Evolutionary conservation across 2,113 vertebrate genomes (phyloP).

Genomic region (Lathamus discolor): DNA sequence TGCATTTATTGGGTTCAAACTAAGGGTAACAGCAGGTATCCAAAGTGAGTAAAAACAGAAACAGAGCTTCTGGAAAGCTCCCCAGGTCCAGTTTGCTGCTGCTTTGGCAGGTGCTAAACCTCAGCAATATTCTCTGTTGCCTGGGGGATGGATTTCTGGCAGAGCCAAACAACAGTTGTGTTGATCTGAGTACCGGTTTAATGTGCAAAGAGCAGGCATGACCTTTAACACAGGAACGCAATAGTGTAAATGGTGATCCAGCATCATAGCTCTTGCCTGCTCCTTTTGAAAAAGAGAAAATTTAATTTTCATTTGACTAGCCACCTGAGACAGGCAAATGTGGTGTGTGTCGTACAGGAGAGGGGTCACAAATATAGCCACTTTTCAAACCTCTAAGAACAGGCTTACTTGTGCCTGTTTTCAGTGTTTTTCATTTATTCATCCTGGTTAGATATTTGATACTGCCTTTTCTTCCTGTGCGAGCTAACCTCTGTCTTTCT

Average conservation of each 20-base stretch:
- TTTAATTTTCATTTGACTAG: not conserved
- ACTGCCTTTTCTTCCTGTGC: not conserved
- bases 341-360: not conserved
- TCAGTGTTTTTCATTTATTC: not conserved
- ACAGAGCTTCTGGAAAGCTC: not conserved
- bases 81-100: not conserved
- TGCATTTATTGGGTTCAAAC: not conserved
- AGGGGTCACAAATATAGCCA: not conserved
- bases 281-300: not conserved
- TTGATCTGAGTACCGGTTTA: not conserved
- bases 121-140: not conserved
- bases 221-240: not conserved
- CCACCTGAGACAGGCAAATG: not conserved
- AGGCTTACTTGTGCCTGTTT: not conserved
- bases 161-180: not conserved
- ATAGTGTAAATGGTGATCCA: not conserved
- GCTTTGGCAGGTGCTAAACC: not conserved
- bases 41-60: not conserved
- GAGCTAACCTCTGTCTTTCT: not conserved
- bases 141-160: not conserved
- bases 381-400: not conserved
- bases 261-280: not conserved
- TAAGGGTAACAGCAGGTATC: not conserved
- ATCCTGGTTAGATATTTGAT: not conserved
- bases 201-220: not conserved